phyloP scores from a whole-genome alignment of 1,140 invertebrate genomes.

The Sipha flava region DNA sequence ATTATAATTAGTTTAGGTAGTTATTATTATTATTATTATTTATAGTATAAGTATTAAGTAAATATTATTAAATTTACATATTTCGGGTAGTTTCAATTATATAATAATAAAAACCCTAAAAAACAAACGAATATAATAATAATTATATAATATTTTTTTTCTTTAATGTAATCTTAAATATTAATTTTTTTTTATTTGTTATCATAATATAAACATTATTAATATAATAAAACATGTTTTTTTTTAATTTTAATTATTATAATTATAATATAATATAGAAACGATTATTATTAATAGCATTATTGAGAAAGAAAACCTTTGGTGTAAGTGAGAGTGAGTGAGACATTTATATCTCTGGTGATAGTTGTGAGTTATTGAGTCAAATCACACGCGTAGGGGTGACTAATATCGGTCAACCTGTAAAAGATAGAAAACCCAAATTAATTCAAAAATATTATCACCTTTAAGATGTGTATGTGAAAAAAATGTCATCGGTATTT shows the following conservation, averaged over 20 bases:
- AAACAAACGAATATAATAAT: slow-evolving; percentile 30
- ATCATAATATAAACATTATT: slow-evolving; percentile 30
- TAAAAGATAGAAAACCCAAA: background rate
- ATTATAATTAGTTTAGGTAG: slow-evolving; percentile 9
- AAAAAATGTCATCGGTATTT: background rate
- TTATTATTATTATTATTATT: background rate
- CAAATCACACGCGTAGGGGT: slow-evolving; percentile 20
- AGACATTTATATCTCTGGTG: slow-evolving; percentile 23
- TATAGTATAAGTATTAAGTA: slow-evolving; percentile 15
- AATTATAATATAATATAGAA: slow-evolving; percentile 28
- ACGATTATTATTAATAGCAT: slow-evolving; percentile 28
- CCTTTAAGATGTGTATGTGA: too few species aligned
- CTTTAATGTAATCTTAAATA: slow-evolving; percentile 17
- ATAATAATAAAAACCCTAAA: slow-evolving; percentile 10
- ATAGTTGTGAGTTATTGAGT: slow-evolving; percentile 29
- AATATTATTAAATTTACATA: slow-evolving; percentile 23
- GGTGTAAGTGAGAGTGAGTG: slow-evolving; percentile 30
- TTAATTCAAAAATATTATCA: background rate
- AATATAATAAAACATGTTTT: slow-evolving; percentile 30
- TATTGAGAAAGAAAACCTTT: slow-evolving; percentile 32
- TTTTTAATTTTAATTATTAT: background rate
- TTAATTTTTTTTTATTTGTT: slow-evolving; percentile 25
- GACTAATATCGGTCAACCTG: slow-evolving; percentile 24
- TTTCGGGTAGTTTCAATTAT: background rate
- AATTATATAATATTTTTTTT: background rate